Percentiles rank a stretch among this genome's conserved stretches.
Conservation (phyloP, 1,140 invertebrate genomes). For the Drosophila murphyi region DNA sequence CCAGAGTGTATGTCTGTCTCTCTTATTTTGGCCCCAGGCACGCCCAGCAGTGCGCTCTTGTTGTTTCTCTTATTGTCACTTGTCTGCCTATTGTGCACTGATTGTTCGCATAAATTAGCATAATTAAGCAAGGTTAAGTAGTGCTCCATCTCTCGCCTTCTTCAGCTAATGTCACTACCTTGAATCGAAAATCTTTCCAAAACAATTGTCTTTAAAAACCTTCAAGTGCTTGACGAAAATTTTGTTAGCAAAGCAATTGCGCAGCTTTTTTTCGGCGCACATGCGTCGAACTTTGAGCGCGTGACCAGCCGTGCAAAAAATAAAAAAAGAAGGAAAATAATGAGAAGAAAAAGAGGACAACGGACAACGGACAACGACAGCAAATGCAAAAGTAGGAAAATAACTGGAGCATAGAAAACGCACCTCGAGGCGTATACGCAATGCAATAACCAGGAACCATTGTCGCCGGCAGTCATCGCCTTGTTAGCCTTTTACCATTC, state of each 20-base stretch:
- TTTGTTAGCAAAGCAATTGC: conserved; percentile 41
- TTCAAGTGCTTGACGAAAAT: conserved; percentile 21
- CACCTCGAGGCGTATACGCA: conserved; percentile 69
- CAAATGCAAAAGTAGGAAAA: conserved; percentile 70
- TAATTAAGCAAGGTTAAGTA: conserved; percentile 70
- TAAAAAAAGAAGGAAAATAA: conserved; percentile 7
- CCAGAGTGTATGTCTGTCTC: conserved; percentile 30
- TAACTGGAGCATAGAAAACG: conserved; percentile 50
- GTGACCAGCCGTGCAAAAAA: conserved; percentile 61
- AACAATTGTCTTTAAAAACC: conserved; percentile 31
- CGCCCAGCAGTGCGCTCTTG: conserved; percentile 42
- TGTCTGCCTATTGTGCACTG: conserved; percentile 75
- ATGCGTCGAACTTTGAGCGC: conserved; percentile 48
- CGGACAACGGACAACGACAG: conserved; percentile 11
- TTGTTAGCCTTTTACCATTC: conserved; percentile 66
- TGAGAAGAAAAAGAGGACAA: conserved; percentile 7
- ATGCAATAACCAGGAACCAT: conserved; percentile 51
- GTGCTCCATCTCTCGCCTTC: background rate
- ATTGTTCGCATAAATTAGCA: conserved; percentile 82
- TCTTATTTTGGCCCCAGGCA: conserved; percentile 66
- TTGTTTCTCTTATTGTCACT: conserved; percentile 59
- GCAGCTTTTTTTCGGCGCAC: conserved; percentile 38
- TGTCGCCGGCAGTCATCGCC: conserved; percentile 54
- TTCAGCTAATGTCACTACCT: background rate
- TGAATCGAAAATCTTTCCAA: conserved; percentile 11